phyloP scores from a whole-genome alignment of 2,888 invertebrate species.

The Chrysomela aeneicollis region DNA sequence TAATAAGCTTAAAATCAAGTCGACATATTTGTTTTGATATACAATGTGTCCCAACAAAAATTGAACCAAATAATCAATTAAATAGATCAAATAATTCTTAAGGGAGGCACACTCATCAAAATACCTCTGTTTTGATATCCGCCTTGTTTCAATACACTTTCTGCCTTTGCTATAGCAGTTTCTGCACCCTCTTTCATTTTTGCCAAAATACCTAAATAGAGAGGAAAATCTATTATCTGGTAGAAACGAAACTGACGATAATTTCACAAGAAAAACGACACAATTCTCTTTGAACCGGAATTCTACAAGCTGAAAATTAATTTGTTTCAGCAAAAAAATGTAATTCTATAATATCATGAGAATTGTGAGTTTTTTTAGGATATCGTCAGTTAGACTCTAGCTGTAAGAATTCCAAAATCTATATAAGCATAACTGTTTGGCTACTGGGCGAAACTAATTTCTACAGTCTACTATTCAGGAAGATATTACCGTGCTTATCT shows the following conservation, averaged over 20 bases:
- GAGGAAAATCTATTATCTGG: conserved; percentile 3
- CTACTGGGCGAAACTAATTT: not conserved
- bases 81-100: not conserved
- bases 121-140: conserved; percentile 68
- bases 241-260: not conserved
- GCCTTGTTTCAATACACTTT: conserved; percentile 77
- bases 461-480: conserved; percentile 19
- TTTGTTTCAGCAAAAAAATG: too few species aligned
- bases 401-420: too few species aligned
- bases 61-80: too few species aligned
- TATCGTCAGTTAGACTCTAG: too few species aligned
- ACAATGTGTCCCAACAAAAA: too few species aligned
- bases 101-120: not conserved
- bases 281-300: not conserved
- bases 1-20: too few species aligned
- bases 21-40: too few species aligned
- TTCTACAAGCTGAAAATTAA: too few species aligned
- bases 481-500: conserved; percentile 81
- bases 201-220: conserved; percentile 80
- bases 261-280: not conserved
- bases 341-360: too few species aligned
- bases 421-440: not conserved
- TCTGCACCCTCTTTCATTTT: conserved; percentile 98
- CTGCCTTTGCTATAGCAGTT: conserved; percentile 92
- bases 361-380: too few species aligned